phyloP scores from a whole-genome alignment of 2,113 vertebrate species.

The Paramormyrops kingsleyae region DNA sequence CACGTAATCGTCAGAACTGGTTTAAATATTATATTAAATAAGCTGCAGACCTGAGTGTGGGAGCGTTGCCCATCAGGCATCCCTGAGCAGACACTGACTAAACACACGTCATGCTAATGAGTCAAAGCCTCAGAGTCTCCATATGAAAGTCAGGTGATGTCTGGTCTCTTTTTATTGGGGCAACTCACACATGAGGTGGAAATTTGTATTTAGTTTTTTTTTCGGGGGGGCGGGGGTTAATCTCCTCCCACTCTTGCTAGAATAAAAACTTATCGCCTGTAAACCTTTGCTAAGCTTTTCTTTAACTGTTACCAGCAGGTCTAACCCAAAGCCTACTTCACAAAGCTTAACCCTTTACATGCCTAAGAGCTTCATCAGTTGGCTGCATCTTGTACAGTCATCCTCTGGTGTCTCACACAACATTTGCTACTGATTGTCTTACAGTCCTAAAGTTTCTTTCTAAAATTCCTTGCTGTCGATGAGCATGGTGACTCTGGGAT shows the following conservation, averaged over 20 bases:
- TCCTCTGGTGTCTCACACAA: neutral
- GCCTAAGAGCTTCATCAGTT: neutral
- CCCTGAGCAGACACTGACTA: neutral
- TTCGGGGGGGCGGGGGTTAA: conserved; percentile 17
- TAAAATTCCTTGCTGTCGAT: neutral
- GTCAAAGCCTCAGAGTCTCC: neutral
- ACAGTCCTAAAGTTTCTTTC: neutral
- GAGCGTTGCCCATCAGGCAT: neutral
- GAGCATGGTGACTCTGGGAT: neutral
- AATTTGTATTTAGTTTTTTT: conserved; percentile 8
- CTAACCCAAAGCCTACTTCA: neutral
- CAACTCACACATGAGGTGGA: conserved; percentile 19
- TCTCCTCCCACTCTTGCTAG: conserved; percentile 7
- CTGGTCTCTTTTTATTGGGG: conserved; percentile 17
- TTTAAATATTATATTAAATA: neutral
- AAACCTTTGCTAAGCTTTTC: neutral
- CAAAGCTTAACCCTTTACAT: neutral
- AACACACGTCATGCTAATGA: neutral
- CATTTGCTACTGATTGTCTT: neutral
- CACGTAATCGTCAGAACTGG: neutral
- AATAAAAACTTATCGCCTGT: conserved; percentile 14
- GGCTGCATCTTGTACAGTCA: neutral
- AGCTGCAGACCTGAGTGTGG: neutral
- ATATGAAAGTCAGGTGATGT: neutral
- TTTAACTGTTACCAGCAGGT: neutral